phyloP scores from a whole-genome alignment of 2,113 vertebrate species.

The Chloroceryle aenea region DNA sequence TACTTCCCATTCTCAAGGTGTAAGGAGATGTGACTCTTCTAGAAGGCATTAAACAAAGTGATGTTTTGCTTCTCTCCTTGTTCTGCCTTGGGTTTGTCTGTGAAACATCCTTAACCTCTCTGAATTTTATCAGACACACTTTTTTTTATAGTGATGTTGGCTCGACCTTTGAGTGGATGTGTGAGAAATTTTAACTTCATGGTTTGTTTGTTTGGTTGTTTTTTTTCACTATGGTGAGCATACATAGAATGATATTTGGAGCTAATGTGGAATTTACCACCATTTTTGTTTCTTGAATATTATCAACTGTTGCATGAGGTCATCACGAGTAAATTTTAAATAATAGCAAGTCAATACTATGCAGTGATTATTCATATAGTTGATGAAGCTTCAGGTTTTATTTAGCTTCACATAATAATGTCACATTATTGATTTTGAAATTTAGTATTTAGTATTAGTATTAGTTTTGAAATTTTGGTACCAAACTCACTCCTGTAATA shows the following conservation, averaged over 20 bases:
- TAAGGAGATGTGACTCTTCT: neutral
- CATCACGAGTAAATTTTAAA: neutral
- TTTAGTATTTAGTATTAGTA: too few species aligned
- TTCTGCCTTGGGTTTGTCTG: neutral
- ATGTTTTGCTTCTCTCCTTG: neutral
- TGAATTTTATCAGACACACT: neutral
- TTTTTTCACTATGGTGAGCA: neutral
- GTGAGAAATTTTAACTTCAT: neutral
- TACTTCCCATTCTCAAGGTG: neutral
- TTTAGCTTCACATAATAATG: neutral
- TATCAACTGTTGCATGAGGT: neutral
- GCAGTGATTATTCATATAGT: neutral
- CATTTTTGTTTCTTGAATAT: neutral
- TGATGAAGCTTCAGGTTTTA: neutral
- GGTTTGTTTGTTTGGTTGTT: neutral
- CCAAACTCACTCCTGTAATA: neutral
- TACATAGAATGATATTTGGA: neutral
- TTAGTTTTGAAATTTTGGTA: neutral
- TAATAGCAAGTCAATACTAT: neutral
- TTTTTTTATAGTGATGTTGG: neutral
- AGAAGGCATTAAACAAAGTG: neutral
- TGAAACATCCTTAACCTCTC: neutral
- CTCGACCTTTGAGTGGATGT: neutral
- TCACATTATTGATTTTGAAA: neutral
- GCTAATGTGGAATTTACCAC: neutral